These are phyloP conservation scores for Lomographa bimaculata DNA, from an alignment of 2,888 invertebrate genomes.

Conservation along the genomic window DNA sequence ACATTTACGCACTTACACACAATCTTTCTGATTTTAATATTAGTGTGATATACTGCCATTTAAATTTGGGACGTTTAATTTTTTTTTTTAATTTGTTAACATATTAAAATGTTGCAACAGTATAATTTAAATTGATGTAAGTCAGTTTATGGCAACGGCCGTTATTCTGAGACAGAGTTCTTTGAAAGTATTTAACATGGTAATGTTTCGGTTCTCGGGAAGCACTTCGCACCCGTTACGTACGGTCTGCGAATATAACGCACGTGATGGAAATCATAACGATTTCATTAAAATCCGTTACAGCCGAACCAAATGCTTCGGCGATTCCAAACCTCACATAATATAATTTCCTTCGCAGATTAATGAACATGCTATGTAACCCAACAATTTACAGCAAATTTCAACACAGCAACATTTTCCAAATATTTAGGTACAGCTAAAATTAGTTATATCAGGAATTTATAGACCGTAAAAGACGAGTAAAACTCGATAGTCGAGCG, in stretches of 20 bases:
- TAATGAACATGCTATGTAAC: conserved; percentile 15
- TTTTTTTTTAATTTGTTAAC: too few species aligned
- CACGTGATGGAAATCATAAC: conserved; percentile 62
- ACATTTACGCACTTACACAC: too few species aligned
- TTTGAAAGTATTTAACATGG: conserved; percentile 57
- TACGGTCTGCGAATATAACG: conserved; percentile 55
- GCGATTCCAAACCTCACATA: conserved; percentile 13
- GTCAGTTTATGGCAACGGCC: conserved; percentile 40
- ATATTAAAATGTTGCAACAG: too few species aligned
- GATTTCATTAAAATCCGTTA: conserved; percentile 38
- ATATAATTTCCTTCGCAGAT: conserved; percentile 17
- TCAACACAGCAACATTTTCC: too few species aligned
- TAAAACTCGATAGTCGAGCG: conserved; percentile 28
- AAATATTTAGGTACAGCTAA: conserved; percentile 14
- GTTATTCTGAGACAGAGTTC: conserved; percentile 52
- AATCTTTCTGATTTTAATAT: too few species aligned
- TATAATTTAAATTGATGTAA: too few species aligned
- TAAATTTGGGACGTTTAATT: too few species aligned
- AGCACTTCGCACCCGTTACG: conserved; percentile 64
- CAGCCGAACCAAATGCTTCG: conserved; percentile 15
- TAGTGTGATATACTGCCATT: too few species aligned
- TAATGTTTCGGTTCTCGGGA: conserved; percentile 57
- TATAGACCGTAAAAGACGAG: conserved; percentile 27
- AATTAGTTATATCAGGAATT: conserved; percentile 13
- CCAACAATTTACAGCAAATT: conserved; percentile 13